Percentiles rank a stretch among this genome's conserved stretches.
Conservation (phyloP, 2,797 vertebrate species). For the Carapus acus region DNA sequence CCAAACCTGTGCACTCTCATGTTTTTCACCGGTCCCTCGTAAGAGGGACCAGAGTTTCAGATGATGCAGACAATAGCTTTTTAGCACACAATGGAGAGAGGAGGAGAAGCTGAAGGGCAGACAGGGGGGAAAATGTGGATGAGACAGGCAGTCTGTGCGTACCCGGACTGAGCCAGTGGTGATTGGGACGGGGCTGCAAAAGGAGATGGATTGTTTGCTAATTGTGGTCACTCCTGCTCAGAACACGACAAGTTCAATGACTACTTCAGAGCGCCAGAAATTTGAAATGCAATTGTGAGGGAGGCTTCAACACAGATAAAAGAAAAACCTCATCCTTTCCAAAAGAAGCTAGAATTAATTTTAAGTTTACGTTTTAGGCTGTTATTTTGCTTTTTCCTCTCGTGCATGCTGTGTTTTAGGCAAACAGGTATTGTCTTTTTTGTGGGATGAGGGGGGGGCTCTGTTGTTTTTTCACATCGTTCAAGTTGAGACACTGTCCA, state of each 20-base stretch:
- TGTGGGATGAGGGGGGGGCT: no score
- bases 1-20: constrained; percentile 86
- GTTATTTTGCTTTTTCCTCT: constrained; percentile 40
- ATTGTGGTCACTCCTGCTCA: constrained; percentile 91
- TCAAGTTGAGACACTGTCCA: constrained; percentile 41
- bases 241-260: constrained; percentile 84
- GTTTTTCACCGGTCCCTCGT: constrained; percentile 79
- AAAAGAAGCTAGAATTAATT: constrained; percentile 35
- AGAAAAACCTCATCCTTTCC: constrained; percentile 17
- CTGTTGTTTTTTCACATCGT: constrained; percentile 34
- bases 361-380: no score
- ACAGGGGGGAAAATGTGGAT: constrained; percentile 69
- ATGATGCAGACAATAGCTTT: constrained; percentile 91
- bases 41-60: constrained; percentile 81
- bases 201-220: constrained; percentile 89
- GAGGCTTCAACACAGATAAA: constrained; percentile 38
- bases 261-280: constrained; percentile 74
- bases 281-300: constrained; percentile 52
- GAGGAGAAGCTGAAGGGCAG: constrained; percentile 82
- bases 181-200: constrained; percentile 67
- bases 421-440: no score
- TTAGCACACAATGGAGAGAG: constrained; percentile 85
- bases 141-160: constrained; percentile 59
- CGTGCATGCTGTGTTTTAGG: no score
- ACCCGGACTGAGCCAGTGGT: constrained; percentile 50